Evolutionary conservation across 2,113 vertebrate species (phyloP).

Genomic region (Pachypanchax playfairii): DNA sequence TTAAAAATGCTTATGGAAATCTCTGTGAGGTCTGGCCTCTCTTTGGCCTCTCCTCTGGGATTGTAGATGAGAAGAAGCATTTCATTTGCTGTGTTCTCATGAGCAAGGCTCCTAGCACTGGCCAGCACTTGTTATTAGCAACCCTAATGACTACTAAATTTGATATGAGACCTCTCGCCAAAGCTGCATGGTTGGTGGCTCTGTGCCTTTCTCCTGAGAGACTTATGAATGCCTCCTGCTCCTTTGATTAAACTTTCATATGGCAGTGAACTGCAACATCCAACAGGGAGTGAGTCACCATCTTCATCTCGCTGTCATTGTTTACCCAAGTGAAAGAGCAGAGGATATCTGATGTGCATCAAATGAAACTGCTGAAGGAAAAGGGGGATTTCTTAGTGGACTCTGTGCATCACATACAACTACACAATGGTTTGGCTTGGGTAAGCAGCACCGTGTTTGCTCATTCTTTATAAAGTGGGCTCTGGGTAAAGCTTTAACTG

Average conservation of each 20-base stretch:
- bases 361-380: conserved; percentile 65
- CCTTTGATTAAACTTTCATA: conserved; percentile 78
- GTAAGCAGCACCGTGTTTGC: conserved; percentile 61
- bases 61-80: conserved; percentile 52
- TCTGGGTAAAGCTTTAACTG: conserved; percentile 49
- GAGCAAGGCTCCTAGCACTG: conserved; percentile 46
- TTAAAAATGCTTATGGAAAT: conserved; percentile 67
- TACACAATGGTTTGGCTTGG: conserved; percentile 47
- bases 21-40: conserved; percentile 45
- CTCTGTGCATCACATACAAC: conserved; percentile 53
- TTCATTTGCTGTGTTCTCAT: conserved; percentile 60
- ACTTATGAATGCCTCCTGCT: conserved; percentile 64
- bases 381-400: conserved; percentile 57
- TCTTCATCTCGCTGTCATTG: conserved; percentile 64
- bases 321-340: conserved; percentile 71
- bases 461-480: conserved; percentile 59
- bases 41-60: conserved; percentile 57
- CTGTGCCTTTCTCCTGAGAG: conserved; percentile 57
- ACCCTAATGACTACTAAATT: conserved; percentile 79
- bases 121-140: conserved; percentile 73
- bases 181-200: conserved; percentile 62
- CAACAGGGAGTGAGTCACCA: conserved; percentile 60
- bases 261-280: conserved; percentile 57
- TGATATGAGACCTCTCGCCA: conserved; percentile 73
- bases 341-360: conserved; percentile 72